Base-by-base conservation (phyloP, 2,113 vertebrate genomes). In the Motacilla tschutschensis region DNA sequence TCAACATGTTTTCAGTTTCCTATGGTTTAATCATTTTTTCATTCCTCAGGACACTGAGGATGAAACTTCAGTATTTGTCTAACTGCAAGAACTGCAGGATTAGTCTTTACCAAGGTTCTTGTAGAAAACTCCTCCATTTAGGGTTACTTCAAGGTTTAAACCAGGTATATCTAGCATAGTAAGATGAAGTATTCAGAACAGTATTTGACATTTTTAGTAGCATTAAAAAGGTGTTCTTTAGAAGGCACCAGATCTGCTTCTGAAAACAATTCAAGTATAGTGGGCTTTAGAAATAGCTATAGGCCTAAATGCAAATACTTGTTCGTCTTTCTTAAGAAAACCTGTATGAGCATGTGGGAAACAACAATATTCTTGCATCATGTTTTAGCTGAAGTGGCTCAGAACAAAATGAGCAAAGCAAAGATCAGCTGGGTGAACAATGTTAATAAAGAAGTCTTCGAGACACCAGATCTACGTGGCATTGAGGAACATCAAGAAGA, bases 341-440 rank as follows among this genome's bases (percentile, higher is more conserved):
- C 8, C 14, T 40, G 3, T 43, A 21, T 58, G 53, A 76, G 73
- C 46, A 31, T 25, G 40, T 47, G 70, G 35, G 47, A 87, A 22
- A 70, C 43, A 87, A 95, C 17, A 38, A 83, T 90, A 36, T 77
- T 95, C 46, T 78, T 46, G 17, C 91, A 93, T 93, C 33, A 24
- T 95, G 38, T 95, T 98, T 85, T 96, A 99, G 98, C 95, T 89
- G 98, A 98, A 90, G 76, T 97, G 84, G 97, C 83, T 82, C 96
- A 97, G 54, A 97, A 95, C 18, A 89, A 90, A 91, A 85, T 60
- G 8, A 96, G 95, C 62, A 97, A 84, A 63, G 78, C 93, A 79
- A 95, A 96, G 94, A 95, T 87, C 85, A 98, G 95, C 91, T 98
- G 97, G 97, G 96, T 98, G 86, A 97, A 96, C 95, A 98, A 95